These are phyloP conservation scores for Andrena cerasifolii DNA, from an alignment of 1,140 invertebrate genomes.

Conservation along the genomic window DNA sequence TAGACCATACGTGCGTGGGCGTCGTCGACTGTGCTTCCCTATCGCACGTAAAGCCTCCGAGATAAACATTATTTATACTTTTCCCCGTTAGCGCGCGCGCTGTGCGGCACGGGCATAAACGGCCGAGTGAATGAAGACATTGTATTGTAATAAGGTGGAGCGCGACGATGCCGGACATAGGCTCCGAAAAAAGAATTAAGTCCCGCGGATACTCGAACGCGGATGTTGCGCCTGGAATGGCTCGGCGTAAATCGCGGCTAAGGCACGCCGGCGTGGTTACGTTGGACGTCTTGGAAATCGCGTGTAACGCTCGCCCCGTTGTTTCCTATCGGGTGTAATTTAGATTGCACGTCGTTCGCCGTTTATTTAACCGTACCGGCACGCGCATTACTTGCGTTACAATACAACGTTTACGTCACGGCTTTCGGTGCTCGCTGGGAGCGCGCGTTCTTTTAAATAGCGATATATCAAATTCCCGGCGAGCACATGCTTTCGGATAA, in stretches of 20 bases:
- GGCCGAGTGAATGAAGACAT: slow-evolving; percentile 41
- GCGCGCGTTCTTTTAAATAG: slow-evolving; percentile 23
- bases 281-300: slow-evolving; percentile 43
- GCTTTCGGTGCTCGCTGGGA: neutral
- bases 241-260: slow-evolving; percentile 15
- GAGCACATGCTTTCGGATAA: neutral
- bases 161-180: slow-evolving; percentile 13
- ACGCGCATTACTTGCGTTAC: slow-evolving; percentile 42
- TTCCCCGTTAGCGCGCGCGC: neutral
- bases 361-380: slow-evolving; percentile 48
- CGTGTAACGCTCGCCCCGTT: slow-evolving; percentile 41
- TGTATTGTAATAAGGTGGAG: slow-evolving; percentile 30
- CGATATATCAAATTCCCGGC: slow-evolving; percentile 27
- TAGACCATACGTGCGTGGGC: slow-evolving; percentile 44
- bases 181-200: slow-evolving; percentile 22
- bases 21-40: slow-evolving; percentile 37
- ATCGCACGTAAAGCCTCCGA: slow-evolving; percentile 51
- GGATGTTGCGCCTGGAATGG: slow-evolving; percentile 19
- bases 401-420: slow-evolving; percentile 43
- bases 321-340: slow-evolving; percentile 47
- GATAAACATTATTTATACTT: slow-evolving; percentile 48
- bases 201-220: slow-evolving; percentile 17
- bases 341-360: slow-evolving; percentile 42
- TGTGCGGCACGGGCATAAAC: slow-evolving; percentile 9
- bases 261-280: slow-evolving; percentile 19